phyloP scores from a whole-genome alignment of 2,888 invertebrate species.

The Aelia acuminata region DNA sequence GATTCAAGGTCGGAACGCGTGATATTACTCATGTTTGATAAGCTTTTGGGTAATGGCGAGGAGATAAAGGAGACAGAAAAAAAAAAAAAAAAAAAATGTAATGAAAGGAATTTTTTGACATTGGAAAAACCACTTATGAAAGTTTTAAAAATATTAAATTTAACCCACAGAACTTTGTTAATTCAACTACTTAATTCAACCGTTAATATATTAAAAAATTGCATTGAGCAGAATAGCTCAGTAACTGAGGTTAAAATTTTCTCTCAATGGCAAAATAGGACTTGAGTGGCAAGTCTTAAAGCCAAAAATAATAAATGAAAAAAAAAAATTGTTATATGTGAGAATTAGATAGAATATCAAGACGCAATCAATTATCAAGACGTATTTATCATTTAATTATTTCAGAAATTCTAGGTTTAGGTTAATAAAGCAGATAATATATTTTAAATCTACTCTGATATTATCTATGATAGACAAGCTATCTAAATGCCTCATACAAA shows the following conservation, averaged over 20 bases:
- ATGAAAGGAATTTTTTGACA: neutral
- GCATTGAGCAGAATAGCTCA: too few relatives aligned
- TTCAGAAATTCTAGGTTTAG: too few relatives aligned
- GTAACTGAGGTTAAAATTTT: too few relatives aligned
- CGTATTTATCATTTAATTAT: too few relatives aligned
- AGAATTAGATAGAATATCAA: too few relatives aligned
- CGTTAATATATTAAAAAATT: too few relatives aligned
- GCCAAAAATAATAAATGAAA: too few relatives aligned
- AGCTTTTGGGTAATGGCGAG: slow-evolving; percentile 15
- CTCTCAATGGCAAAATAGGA: too few relatives aligned
- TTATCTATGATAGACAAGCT: neutral
- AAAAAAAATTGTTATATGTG: too few relatives aligned
- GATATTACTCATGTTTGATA: slow-evolving; percentile 29
- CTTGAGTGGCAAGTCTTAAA: too few relatives aligned
- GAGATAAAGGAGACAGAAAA: neutral
- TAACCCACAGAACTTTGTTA: neutral
- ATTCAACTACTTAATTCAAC: neutral
- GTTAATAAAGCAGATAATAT: neutral
- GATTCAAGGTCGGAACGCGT: neutral
- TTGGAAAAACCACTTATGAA: neutral
- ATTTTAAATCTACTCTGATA: neutral
- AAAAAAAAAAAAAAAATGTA: neutral
- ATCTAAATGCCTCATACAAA: neutral
- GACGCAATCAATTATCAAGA: too few relatives aligned
- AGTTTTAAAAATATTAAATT: too few relatives aligned